phyloP scores from a whole-genome alignment of 2,888 invertebrate species.

The Copidosoma aretas region DNA sequence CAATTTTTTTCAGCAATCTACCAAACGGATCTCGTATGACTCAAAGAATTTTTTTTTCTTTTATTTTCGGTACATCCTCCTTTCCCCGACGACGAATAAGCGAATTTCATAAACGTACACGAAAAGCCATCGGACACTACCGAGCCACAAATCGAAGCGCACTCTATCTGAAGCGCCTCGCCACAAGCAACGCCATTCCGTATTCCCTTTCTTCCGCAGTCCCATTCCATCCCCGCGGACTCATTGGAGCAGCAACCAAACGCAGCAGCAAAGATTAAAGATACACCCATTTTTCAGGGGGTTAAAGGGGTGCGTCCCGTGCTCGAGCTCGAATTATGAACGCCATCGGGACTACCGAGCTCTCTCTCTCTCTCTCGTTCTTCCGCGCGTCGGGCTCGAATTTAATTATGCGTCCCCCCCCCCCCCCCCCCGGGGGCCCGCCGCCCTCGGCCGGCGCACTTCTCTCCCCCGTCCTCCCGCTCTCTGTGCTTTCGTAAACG shows the following conservation, averaged over 20 bases:
- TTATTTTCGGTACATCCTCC: no score
- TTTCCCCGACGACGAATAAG: no score
- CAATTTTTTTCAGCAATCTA: no score
- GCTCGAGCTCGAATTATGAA: constrained; percentile 30
- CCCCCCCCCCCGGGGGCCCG: constrained; percentile 26
- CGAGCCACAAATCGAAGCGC: no score
- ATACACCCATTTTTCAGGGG: constrained; percentile 7
- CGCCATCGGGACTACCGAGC: constrained; percentile 1
- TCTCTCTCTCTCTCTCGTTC: neutral
- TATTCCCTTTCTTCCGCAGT: neutral
- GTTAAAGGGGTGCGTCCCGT: constrained; percentile 21
- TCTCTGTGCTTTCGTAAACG: constrained; percentile 33
- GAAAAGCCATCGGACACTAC: no score
- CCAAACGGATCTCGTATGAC: no score
- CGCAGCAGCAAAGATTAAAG: constrained; percentile 24
- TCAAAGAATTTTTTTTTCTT: no score
- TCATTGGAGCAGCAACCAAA: constrained; percentile 5
- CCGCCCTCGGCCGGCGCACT: constrained; percentile 3
- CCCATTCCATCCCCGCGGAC: neutral
- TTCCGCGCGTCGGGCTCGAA: constrained; percentile 40
- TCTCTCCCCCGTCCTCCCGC: neutral
- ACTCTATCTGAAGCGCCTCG: no score
- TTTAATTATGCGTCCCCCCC: constrained; percentile 44
- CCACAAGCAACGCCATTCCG: no score
- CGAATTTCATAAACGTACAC: no score